Conservation (phyloP, 2,113 vertebrate genomes). For the Ranitomeya variabilis region DNA sequence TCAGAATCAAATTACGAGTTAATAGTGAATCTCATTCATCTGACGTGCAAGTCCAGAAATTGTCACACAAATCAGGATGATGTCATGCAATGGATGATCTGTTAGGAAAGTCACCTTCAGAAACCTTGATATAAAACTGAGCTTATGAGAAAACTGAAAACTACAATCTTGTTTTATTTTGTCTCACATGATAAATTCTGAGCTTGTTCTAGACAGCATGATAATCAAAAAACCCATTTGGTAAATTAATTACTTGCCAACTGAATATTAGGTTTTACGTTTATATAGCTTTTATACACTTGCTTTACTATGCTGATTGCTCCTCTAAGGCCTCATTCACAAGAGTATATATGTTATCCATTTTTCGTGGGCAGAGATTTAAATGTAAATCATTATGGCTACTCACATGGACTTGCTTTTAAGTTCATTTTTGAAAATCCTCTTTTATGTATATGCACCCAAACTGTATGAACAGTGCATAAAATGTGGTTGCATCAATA, state of each 20-base stretch:
- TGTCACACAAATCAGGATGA: conserved; percentile 56
- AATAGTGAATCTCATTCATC: conserved; percentile 55
- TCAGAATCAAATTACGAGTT: conserved; percentile 49
- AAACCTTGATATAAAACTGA: background rate
- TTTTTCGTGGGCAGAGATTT: too few relatives aligned
- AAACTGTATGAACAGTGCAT: too few relatives aligned
- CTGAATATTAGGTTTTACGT: background rate
- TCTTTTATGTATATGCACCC: too few relatives aligned
- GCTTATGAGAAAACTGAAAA: background rate
- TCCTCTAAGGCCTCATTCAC: too few relatives aligned
- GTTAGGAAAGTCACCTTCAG: conserved; percentile 49
- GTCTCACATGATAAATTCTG: background rate
- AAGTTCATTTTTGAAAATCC: too few relatives aligned
- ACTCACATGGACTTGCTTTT: too few relatives aligned
- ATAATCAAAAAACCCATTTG: background rate
- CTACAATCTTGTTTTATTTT: background rate
- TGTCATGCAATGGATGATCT: conserved; percentile 55
- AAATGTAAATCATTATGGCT: too few relatives aligned
- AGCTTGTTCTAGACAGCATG: background rate
- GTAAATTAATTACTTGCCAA: background rate
- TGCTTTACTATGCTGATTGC: background rate
- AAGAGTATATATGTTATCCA: too few relatives aligned
- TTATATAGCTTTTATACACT: background rate
- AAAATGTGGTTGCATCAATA: too few relatives aligned
- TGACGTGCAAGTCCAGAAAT: conserved; percentile 50